Evolutionary conservation across 2,797 vertebrate species (phyloP).

Genomic region (Argyrosomus regius): DNA sequence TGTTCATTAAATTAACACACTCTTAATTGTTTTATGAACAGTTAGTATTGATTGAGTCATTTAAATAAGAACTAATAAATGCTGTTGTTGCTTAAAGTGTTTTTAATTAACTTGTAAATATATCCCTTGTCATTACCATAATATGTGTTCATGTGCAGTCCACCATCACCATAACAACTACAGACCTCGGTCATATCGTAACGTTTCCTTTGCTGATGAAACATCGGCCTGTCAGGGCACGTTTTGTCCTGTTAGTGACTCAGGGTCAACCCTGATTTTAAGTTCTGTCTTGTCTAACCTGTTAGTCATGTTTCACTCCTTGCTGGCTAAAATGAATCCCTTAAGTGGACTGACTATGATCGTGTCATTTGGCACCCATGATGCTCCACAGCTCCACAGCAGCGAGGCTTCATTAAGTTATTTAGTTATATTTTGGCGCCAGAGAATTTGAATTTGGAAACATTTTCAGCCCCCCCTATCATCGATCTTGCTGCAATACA

Average conservation of each 20-base stretch:
- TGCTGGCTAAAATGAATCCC: background rate
- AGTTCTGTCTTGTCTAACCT: background rate
- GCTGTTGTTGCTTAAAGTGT: background rate
- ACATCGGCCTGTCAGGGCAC: rapidly evolving
- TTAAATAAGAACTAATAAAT: slow-evolving; percentile 22
- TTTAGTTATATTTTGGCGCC: slow-evolving; percentile 1
- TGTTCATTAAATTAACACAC: slow-evolving; percentile 11
- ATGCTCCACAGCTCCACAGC: background rate
- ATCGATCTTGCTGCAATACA: background rate
- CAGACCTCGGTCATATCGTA: background rate
- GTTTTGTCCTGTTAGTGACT: background rate
- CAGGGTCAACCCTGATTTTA: background rate
- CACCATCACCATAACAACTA: background rate
- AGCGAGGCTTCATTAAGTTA: slow-evolving; percentile 1
- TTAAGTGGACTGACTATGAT: background rate
- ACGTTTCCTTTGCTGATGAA: background rate
- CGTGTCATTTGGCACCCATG: background rate
- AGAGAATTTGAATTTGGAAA: background rate
- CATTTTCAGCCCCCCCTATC: background rate
- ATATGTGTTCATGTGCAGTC: background rate
- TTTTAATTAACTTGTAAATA: slow-evolving; percentile 32
- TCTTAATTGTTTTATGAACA: slow-evolving; percentile 25
- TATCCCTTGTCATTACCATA: background rate
- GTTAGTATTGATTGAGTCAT: slow-evolving; percentile 10
- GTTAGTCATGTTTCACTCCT: background rate